Evolutionary conservation across 2,113 vertebrate genomes (phyloP).

Genomic region (Pimephales promelas): DNA sequence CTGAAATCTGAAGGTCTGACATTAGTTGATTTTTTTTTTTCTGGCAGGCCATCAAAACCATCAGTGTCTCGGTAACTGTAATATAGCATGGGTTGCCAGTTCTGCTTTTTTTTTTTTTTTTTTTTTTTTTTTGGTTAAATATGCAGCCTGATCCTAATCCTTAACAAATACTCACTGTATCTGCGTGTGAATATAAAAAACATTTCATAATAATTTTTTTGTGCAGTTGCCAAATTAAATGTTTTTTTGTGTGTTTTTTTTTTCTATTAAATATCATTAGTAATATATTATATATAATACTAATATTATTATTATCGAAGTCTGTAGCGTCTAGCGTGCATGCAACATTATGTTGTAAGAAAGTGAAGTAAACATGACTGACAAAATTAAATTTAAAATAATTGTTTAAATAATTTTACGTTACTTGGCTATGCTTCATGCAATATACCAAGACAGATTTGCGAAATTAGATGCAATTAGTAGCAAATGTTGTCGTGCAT

Average conservation of each 20-base stretch:
- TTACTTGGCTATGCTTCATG: background rate
- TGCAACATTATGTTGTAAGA: background rate
- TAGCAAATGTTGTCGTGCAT: background rate
- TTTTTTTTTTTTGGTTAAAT: background rate
- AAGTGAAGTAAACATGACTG: background rate
- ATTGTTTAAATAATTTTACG: background rate
- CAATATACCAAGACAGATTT: background rate
- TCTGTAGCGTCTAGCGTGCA: background rate
- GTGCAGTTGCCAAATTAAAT: background rate
- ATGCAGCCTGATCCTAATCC: background rate
- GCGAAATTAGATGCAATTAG: background rate
- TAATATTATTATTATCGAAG: background rate
- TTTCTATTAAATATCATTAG: too few species aligned
- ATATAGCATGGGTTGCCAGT: conserved; percentile 67
- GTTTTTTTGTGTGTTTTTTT: too few species aligned
- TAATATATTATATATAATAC: background rate
- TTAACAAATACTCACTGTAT: conserved; percentile 24
- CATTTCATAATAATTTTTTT: background rate
- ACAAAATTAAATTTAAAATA: background rate
- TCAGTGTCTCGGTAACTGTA: conserved; percentile 79
- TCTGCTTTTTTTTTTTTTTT: conserved; percentile 24
- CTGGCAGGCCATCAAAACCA: conserved; percentile 77
- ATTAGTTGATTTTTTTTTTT: conserved; percentile 53
- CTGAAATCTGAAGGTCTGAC: conserved; percentile 49
- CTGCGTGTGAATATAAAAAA: background rate